phyloP scores from a whole-genome alignment of 2,113 vertebrate genomes.

The Nothobranchius furzeri region DNA sequence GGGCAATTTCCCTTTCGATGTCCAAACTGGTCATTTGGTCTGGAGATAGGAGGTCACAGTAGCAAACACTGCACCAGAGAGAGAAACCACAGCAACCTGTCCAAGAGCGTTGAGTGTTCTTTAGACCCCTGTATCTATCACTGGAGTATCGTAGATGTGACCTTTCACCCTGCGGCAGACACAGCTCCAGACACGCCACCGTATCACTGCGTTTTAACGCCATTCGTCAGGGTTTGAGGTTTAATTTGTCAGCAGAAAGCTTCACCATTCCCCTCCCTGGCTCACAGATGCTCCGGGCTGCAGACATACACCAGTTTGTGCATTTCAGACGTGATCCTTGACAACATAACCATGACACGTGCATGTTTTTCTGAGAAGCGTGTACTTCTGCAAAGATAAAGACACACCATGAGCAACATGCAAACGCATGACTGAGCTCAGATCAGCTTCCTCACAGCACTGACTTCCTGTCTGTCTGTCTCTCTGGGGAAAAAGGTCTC shows the following conservation, averaged over 20 bases:
- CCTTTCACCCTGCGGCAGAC: neutral
- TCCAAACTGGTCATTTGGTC: constrained; percentile 74
- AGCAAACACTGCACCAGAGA: constrained; percentile 45
- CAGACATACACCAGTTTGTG: constrained; percentile 28
- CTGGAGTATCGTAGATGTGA: neutral
- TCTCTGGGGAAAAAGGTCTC: constrained; percentile 47
- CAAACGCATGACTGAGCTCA: constrained; percentile 40
- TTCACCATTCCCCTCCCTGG: neutral
- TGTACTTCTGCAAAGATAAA: constrained; percentile 48
- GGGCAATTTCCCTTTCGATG: constrained; percentile 70
- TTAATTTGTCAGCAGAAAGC: constrained; percentile 35
- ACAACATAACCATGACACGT: constrained; percentile 16
- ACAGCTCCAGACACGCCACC: constrained; percentile 33
- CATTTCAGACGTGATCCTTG: constrained; percentile 13
- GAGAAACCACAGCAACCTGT: constrained; percentile 39
- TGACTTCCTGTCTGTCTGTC: constrained; percentile 69
- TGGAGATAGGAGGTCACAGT: constrained; percentile 65
- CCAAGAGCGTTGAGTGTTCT: constrained; percentile 35
- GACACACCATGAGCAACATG: constrained; percentile 31
- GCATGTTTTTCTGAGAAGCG: constrained; percentile 17
- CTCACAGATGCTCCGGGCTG: constrained; percentile 9
- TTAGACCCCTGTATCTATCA: constrained; percentile 31
- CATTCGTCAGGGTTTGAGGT: constrained; percentile 23
- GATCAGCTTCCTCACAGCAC: constrained; percentile 49
- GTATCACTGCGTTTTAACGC: constrained; percentile 22